Evolutionary conservation across 1,140 invertebrate genomes (phyloP), one percentile per base, ranked within the genome.

Genomic region (Geopemphigus sp.): DNA sequence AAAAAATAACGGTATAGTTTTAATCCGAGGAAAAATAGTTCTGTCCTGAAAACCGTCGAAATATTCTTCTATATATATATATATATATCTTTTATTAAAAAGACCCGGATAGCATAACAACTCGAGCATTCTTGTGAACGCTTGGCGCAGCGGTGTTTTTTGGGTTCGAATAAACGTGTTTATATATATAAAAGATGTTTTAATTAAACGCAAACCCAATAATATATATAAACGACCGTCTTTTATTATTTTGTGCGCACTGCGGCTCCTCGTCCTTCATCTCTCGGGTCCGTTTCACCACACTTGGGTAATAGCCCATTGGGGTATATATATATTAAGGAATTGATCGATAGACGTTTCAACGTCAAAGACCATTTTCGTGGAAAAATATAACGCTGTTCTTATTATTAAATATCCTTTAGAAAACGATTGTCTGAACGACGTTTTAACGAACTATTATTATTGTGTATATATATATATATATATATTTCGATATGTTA

Each of bases 141-240:
- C 32, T 3, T 8, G 19, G 32, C 29, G 29, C 11, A 10, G 29
- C 61, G 61, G 61, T 15, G 5, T 29, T 50, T 50, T 61, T 26
- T 26, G 26, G 6, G 17, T 19, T 19, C 61, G 17, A 63, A n/a
- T 63, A 32, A 63, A 63, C 61, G 61, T 29, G 17, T 19, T 19
- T 32, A 50, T 50, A 50, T 50, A 50, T 50, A 68, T 24, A 68
- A 68, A 24, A n/a, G 66, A 50, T 50, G 50, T 78, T 78, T 78
- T 78, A 78, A 78, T 78, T 78, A 78, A 78, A 78, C 73, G 32
- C 53, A 45, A 63, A 45, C 54, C 73, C 70, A 22, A 57, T 32
- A 73, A 56, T 56, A 32, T 73, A 72, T 50, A 68, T 24, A 24
- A 5, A 47, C 26, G n/a, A 63, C 61, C 26, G 26, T 26, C 61